These are phyloP conservation scores for Halocynthia roretzi DNA, from an alignment of 23 tunicate species.

Conservation along the genomic window DNA sequence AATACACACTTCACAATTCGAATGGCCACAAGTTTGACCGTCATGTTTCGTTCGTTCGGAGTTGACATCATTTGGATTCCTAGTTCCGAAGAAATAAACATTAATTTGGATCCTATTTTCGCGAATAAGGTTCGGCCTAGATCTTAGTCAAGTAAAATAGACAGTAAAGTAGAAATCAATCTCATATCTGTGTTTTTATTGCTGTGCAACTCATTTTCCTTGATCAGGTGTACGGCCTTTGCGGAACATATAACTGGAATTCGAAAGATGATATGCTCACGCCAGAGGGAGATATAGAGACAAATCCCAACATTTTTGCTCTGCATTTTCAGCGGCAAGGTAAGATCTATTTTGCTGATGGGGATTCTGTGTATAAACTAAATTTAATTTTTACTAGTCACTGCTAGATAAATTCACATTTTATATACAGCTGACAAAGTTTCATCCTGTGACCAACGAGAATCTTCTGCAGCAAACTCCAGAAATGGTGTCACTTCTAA, in stretches of 20 bases:
- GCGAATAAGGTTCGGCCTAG: conserved; percentile 33
- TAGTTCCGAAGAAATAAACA: conserved; percentile 13
- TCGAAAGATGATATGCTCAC: conserved; percentile 55
- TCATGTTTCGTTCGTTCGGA: conserved; percentile 32
- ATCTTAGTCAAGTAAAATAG: background rate
- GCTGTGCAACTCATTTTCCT: background rate
- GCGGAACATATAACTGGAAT: conserved; percentile 84
- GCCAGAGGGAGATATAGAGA: conserved; percentile 54
- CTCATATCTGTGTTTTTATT: background rate
- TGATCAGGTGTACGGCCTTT: conserved; percentile 46
- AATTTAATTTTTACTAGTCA: too few species aligned
- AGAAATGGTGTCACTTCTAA: too few species aligned
- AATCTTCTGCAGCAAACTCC: too few species aligned
- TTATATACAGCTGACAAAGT: too few species aligned
- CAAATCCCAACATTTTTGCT: conserved; percentile 22
- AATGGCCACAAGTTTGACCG: conserved; percentile 31
- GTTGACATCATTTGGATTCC: conserved; percentile 49
- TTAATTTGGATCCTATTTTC: conserved; percentile 37
- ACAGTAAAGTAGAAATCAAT: background rate
- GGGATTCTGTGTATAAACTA: too few species aligned
- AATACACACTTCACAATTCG: conserved; percentile 32
- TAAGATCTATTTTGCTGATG: background rate
- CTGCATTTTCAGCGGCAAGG: conserved; percentile 28
- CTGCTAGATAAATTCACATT: too few species aligned
- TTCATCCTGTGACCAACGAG: background rate